Conservation (phyloP, 2,113 vertebrate genomes). For the Hippocampus guttulatus region DNA sequence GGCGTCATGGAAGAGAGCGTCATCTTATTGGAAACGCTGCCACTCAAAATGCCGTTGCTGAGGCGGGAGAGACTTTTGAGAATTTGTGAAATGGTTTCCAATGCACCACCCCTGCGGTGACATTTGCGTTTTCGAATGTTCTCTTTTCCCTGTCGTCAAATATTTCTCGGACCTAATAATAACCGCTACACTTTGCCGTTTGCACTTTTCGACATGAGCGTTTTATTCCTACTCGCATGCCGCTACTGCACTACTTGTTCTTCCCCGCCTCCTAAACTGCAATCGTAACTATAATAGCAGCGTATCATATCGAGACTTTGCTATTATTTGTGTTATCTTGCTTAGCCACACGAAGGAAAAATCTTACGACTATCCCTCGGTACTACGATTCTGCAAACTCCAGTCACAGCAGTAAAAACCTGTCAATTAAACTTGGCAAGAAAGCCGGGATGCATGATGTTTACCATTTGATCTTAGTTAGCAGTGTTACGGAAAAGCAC, state of each 20-base stretch:
- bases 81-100: neutral
- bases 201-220: neutral
- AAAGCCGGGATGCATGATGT: too few species aligned
- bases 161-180: slow-evolving; percentile 8
- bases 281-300: too few species aligned
- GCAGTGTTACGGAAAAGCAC: too few species aligned
- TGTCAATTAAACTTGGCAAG: too few species aligned
- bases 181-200: neutral
- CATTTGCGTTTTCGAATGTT: slow-evolving; percentile 7
- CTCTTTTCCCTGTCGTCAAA: slow-evolving; percentile 14
- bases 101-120: slow-evolving; percentile 1
- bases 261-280: neutral
- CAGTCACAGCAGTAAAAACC: too few species aligned
- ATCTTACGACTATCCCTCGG: too few species aligned
- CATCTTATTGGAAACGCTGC: slow-evolving; percentile 50
- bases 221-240: neutral
- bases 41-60: slow-evolving; percentile 35
- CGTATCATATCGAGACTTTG: too few species aligned
- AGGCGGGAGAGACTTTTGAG: slow-evolving; percentile 17
- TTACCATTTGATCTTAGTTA: too few species aligned
- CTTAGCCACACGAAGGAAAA: too few species aligned
- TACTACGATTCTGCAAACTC: too few species aligned
- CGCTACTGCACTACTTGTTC: neutral
- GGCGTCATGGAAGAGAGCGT: slow-evolving; percentile 48
- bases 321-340: too few species aligned